Conservation (phyloP, 1,140 invertebrate species). For the Drosophila orena region DNA sequence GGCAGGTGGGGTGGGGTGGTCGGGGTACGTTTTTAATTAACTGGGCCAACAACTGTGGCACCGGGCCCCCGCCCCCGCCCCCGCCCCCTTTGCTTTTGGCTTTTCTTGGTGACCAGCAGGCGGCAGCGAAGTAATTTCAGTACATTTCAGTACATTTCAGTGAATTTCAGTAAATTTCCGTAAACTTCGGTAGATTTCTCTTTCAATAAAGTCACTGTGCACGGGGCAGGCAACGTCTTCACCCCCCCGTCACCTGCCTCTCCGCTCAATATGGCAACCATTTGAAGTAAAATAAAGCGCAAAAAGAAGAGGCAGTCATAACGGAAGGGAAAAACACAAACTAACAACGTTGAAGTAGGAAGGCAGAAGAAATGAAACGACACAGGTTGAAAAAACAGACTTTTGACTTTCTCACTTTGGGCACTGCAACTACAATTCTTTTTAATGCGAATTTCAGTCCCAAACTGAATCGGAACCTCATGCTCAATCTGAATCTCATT, state of each 20-base stretch:
- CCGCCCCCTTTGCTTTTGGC: slow-evolving; percentile 16
- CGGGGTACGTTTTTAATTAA: slow-evolving; percentile 64
- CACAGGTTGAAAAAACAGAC: background rate
- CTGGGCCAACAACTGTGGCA: slow-evolving; percentile 71
- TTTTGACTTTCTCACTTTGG: too few relatives aligned
- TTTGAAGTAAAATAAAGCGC: slow-evolving; percentile 16
- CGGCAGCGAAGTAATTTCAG: slow-evolving; percentile 7
- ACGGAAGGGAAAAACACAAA: background rate
- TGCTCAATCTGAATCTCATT: too few relatives aligned
- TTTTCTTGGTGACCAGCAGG: slow-evolving; percentile 37
- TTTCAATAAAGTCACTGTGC: slow-evolving; percentile 65
- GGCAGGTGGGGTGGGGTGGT: background rate
- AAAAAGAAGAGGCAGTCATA: slow-evolving; percentile 1
- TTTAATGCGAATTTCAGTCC: too few relatives aligned
- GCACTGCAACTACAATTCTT: too few relatives aligned
- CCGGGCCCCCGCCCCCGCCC: slow-evolving; percentile 16
- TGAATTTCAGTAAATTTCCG: slow-evolving; percentile 56
- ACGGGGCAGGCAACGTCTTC: slow-evolving; percentile 3
- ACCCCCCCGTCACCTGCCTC: background rate
- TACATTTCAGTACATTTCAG: slow-evolving; percentile 9
- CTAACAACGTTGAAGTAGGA: slow-evolving; percentile 17
- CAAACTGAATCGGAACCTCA: too few relatives aligned
- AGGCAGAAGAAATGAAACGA: slow-evolving; percentile 6
- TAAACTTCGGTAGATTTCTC: slow-evolving; percentile 80
- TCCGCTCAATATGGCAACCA: slow-evolving; percentile 32